Conservation (phyloP, 2,113 vertebrate genomes). For the Gallinago paraguaiae region DNA sequence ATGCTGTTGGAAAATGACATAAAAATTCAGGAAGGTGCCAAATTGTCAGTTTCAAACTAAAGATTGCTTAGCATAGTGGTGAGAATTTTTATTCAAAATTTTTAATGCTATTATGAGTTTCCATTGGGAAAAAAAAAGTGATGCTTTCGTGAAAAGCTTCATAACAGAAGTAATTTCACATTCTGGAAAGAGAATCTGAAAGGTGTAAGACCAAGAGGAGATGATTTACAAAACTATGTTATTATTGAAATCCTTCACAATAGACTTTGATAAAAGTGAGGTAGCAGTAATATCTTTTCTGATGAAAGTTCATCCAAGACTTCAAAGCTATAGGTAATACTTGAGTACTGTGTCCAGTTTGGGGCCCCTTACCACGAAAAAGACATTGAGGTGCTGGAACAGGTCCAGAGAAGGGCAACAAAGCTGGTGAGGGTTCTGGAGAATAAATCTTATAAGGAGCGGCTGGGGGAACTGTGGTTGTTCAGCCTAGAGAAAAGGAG, state of each 20-base stretch:
- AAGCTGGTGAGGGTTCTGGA: neutral
- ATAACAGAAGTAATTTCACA: neutral
- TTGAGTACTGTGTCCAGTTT: neutral
- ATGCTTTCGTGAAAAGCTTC: neutral
- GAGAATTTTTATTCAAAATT: neutral
- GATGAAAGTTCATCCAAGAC: neutral
- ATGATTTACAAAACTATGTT: neutral
- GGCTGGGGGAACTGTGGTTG: neutral
- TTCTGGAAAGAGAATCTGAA: neutral
- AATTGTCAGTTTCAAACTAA: neutral
- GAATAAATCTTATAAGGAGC: neutral
- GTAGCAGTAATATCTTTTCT: neutral
- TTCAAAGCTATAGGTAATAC: neutral
- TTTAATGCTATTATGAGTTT: neutral
- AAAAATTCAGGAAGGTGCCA: neutral
- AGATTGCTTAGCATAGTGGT: neutral
- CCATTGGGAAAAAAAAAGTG: fast-evolving
- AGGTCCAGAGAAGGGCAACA: neutral
- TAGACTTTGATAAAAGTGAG: neutral
- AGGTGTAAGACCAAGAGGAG: neutral
- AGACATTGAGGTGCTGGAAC: neutral
- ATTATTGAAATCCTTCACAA: neutral
- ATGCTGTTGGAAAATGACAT: neutral
- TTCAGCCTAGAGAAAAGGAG: too few species aligned
- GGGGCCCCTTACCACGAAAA: neutral